These are phyloP conservation scores for Dicrostonyx torquatus DNA, from an alignment of 2,797 vertebrate genomes.

Conservation along the genomic window DNA sequence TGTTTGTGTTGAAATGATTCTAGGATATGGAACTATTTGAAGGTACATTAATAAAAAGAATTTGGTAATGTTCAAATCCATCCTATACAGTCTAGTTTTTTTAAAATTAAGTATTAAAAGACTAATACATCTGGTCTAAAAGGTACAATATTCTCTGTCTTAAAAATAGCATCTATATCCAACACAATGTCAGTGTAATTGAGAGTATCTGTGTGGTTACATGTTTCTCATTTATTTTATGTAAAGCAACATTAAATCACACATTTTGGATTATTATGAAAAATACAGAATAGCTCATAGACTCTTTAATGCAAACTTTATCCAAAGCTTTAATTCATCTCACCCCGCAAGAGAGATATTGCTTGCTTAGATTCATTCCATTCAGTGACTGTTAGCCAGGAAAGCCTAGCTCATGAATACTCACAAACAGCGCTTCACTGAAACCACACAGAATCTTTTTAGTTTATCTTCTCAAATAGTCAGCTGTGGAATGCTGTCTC, in stretches of 20 bases:
- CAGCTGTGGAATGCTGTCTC: constrained; percentile 18
- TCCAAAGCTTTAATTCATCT: constrained; percentile 51
- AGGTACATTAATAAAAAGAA: constrained; percentile 40
- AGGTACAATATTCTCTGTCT: constrained; percentile 19
- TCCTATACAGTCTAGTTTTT: constrained; percentile 6
- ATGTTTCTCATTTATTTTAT: constrained; percentile 37
- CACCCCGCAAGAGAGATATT: constrained; percentile 41
- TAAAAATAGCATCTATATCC: constrained; percentile 53
- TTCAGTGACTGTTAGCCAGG: constrained; percentile 21
- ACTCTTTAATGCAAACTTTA: constrained; percentile 59
- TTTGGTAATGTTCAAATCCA: constrained; percentile 44
- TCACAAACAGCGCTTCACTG: constrained; percentile 19
- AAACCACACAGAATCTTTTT: background rate
- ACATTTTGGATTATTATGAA: background rate
- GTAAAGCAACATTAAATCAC: constrained; percentile 54
- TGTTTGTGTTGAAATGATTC: constrained; percentile 40
- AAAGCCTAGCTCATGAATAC: background rate
- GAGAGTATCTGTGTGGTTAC: constrained; percentile 51
- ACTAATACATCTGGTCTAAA: background rate
- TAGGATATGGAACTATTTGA: constrained; percentile 30
- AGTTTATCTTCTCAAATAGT: constrained; percentile 54
- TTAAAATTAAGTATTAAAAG: constrained; percentile 50
- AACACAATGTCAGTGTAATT: constrained; percentile 33
- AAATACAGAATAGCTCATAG: constrained; percentile 31
- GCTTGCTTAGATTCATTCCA: constrained; percentile 41